Conservation (phyloP, 2,797 vertebrate species). For the Capromys pilorides region DNA sequence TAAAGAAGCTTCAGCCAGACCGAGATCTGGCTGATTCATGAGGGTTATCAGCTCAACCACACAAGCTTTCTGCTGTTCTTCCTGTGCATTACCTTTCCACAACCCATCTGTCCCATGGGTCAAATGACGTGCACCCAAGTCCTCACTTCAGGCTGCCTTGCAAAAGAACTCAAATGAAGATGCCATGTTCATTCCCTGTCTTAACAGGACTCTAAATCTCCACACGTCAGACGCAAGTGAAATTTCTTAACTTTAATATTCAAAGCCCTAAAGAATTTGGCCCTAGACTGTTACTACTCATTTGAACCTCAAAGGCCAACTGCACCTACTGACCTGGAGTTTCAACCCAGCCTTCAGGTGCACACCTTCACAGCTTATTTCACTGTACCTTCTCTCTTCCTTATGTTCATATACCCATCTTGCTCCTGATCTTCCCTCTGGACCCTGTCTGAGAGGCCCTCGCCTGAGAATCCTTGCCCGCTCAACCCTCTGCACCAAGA, state of each 20-base stretch:
- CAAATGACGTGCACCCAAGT: not conserved
- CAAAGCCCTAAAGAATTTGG: not conserved
- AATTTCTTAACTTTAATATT: not conserved
- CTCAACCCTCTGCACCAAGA: not conserved
- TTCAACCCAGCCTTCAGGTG: rapidly evolving
- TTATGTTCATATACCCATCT: not conserved
- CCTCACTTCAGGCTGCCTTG: not conserved
- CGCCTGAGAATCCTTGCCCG: not conserved
- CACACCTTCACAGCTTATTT: not conserved
- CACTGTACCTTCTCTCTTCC: not conserved
- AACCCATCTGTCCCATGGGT: not conserved
- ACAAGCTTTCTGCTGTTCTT: not conserved
- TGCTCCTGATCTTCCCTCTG: not conserved
- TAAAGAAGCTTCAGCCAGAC: not conserved
- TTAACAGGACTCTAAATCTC: not conserved
- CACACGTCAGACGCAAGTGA: not conserved
- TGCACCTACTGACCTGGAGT: not conserved
- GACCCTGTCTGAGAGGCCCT: not conserved
- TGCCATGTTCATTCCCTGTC: not conserved
- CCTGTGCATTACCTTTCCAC: not conserved
- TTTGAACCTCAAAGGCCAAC: not conserved
- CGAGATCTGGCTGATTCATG: not conserved
- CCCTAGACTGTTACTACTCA: not conserved
- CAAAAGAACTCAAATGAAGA: not conserved
- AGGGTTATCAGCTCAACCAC: not conserved